Evolutionary conservation across 2,113 vertebrate genomes (phyloP).

Genomic region (Xiphias gladius): DNA sequence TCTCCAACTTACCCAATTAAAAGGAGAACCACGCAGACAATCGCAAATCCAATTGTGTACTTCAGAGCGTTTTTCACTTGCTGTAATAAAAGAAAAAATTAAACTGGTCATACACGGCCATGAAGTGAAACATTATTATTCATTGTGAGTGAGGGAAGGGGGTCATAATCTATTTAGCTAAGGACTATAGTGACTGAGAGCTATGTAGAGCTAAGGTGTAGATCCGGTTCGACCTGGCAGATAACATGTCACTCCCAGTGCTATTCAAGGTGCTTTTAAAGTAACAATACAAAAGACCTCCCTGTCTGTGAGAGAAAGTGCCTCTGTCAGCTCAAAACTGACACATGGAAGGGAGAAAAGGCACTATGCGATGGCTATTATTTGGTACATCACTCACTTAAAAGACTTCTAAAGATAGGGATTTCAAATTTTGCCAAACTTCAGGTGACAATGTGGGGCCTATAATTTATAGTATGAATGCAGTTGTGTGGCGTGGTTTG

Average conservation of each 20-base stretch:
- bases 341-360: conserved; percentile 65
- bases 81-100: conserved; percentile 83
- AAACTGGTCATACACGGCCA: conserved; percentile 60
- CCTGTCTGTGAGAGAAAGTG: conserved; percentile 70
- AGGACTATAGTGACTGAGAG: conserved; percentile 52
- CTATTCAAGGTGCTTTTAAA: conserved; percentile 75
- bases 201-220: conserved; percentile 49
- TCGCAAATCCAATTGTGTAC: conserved; percentile 92
- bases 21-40: conserved; percentile 92
- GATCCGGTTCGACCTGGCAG: conserved; percentile 61
- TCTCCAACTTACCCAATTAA: conserved; percentile 94
- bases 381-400: conserved; percentile 37
- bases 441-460: not conserved
- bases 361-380: conserved; percentile 30
- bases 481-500: not conserved
- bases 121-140: conserved; percentile 67
- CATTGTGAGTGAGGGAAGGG: conserved; percentile 43
- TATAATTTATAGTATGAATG: not conserved
- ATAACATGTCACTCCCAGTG: conserved; percentile 60
- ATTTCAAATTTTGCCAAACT: conserved; percentile 10
- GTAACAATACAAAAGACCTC: conserved; percentile 73
- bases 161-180: conserved; percentile 59
- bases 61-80: conserved; percentile 95
- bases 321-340: conserved; percentile 77
- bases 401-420: conserved; percentile 29